These are phyloP conservation scores for Aix galericulata DNA, from an alignment of 2,113 vertebrate species.

Conservation along the genomic window DNA sequence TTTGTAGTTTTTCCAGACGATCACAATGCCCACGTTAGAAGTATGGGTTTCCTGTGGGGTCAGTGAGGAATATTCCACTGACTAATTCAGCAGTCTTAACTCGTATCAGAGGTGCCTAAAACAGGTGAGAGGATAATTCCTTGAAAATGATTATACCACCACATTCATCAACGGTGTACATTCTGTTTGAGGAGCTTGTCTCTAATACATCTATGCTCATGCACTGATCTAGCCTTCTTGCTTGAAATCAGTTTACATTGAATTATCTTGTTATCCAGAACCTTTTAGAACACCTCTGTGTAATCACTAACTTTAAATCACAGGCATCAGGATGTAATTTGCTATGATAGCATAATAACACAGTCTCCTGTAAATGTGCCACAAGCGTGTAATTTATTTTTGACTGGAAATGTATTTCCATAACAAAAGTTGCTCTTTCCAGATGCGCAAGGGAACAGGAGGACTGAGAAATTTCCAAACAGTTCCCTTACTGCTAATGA, in stretches of 20 bases:
- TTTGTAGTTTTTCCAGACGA: background rate
- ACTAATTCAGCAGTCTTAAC: background rate
- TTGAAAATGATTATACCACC: background rate
- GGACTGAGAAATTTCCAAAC: background rate
- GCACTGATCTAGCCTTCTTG: background rate
- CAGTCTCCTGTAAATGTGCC: conserved; percentile 24
- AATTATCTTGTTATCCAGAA: conserved; percentile 21
- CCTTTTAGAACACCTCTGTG: background rate
- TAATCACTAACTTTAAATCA: conserved; percentile 47
- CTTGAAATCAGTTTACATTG: background rate
- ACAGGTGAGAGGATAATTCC: background rate
- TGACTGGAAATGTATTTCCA: background rate
- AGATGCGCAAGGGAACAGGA: background rate
- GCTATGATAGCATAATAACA: conserved; percentile 13
- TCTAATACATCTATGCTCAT: background rate
- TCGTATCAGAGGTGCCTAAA: background rate
- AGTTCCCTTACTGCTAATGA: background rate
- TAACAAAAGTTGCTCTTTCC: background rate
- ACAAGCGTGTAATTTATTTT: background rate
- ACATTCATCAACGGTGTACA: background rate
- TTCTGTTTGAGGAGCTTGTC: background rate
- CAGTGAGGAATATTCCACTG: background rate
- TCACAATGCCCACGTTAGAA: background rate
- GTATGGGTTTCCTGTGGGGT: background rate
- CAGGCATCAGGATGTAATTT: conserved; percentile 34